Evolutionary conservation across 2,888 invertebrate genomes (phyloP), one percentile per base, ranked within the genome.

Genomic region (Mythimna loreyi): DNA sequence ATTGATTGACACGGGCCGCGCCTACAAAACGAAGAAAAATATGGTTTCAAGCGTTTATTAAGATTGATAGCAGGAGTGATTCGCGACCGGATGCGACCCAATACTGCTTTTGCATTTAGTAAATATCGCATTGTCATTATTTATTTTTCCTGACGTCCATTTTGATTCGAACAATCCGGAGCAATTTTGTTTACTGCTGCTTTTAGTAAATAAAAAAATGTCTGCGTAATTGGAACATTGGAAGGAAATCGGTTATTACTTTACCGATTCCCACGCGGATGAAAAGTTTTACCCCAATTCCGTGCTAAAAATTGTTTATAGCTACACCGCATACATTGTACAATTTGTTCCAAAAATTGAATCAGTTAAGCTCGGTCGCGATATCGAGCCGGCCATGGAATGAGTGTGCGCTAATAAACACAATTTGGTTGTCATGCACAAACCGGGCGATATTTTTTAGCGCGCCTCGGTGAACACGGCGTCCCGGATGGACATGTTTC

Each of bases 41-140:
- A 93, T 93, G 89, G 90, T 93, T 92, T 88, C 90, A 88, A 87
- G 86, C 88, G 82, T 89, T 91, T 92, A 94, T 94, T 92, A 92
- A 93, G 95, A 94, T 94, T 94, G 94, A 95, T 95, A 87, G 87
- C 74, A 72, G 53, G 67, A 81, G 76, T 78, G 83, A 78, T 72
- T 75, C 78, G 82, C 81, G 63, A 61, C 74, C 85, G 86, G 87
- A 85, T 84, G 83, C 65, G 85, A 72, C 85, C 85, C 80, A 76
- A 82, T 77, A 82, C 80, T 69, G 81, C 67, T 86, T 40, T 84
- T 81, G 85, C 84, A 85, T 87, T 85, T 79, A 78, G 79, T 86
- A 85, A 88, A 87, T 87, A 89, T 87, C 80, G 86, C 84, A 74
- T 72, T 83, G 87, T 88, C 84, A 84, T 79, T 80, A 79, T 82